Percentiles rank a stretch among this genome's conserved stretches.
These are phyloP conservation scores for Siniperca undulata DNA, from an alignment of 2,797 vertebrate genomes.

Conservation along the genomic window DNA sequence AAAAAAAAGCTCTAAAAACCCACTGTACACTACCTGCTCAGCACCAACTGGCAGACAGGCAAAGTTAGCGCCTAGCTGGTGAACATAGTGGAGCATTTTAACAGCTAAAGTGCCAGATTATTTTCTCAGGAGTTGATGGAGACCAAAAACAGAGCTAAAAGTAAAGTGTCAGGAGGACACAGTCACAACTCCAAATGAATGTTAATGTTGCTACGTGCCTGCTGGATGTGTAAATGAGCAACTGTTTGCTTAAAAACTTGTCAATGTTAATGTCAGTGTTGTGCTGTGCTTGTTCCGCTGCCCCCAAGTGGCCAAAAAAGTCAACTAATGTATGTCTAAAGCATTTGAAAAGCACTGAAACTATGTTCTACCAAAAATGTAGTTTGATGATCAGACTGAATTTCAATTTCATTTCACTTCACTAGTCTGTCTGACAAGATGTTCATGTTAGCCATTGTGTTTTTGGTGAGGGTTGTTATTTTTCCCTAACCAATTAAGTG, in stretches of 20 bases:
- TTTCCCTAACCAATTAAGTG: neutral
- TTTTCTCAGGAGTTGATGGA: neutral
- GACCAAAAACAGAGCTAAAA: slow-evolving; percentile 1
- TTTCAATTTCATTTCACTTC: neutral
- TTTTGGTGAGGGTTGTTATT: neutral
- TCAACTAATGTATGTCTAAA: no score
- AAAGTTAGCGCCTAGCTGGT: neutral
- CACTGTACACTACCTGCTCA: neutral
- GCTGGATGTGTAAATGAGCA: no score
- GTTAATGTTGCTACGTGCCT: neutral
- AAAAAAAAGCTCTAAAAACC: neutral
- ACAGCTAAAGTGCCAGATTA: neutral
- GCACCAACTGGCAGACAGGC: neutral
- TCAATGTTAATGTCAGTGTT: no score
- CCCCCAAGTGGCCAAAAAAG: no score
- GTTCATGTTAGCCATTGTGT: neutral
- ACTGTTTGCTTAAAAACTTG: no score
- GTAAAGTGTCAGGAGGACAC: neutral
- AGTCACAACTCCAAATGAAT: neutral
- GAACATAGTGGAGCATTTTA: neutral
- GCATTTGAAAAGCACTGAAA: no score
- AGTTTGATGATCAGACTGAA: no score
- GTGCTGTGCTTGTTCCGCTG: no score
- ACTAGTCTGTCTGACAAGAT: neutral
- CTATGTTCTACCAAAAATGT: no score